These are phyloP conservation scores for Idaea straminata DNA, from an alignment of 2,888 invertebrate species.

Conservation along the genomic window DNA sequence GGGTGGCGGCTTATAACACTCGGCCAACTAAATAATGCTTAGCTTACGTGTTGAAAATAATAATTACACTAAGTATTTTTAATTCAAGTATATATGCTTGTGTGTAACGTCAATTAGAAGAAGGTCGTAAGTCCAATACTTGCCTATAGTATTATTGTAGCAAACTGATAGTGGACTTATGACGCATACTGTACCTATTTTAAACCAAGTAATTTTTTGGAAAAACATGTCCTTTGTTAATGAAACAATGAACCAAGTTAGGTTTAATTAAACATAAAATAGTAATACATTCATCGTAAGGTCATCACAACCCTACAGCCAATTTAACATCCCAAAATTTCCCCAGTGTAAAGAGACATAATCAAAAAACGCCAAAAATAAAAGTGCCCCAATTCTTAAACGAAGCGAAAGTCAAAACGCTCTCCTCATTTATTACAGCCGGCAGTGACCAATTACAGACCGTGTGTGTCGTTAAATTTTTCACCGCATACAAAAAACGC, in stretches of 20 bases:
- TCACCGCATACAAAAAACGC: constrained; percentile 49
- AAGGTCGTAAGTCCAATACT: no score
- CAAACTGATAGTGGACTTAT: no score
- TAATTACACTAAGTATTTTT: no score
- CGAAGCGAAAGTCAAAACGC: constrained; percentile 2
- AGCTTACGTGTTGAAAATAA: no score
- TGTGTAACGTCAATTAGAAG: no score
- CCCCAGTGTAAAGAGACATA: background rate
- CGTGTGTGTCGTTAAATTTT: constrained; percentile 29
- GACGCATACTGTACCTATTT: background rate
- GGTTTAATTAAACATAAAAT: background rate
- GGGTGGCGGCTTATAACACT: no score
- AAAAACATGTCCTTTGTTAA: background rate
- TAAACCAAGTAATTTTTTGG: background rate
- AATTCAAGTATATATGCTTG: no score
- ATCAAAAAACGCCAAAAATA: background rate
- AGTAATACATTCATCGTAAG: background rate
- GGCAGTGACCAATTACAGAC: constrained; percentile 27
- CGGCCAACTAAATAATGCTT: no score
- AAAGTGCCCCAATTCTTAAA: constrained; percentile 2
- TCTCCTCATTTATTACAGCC: constrained; percentile 18
- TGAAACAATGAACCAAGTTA: background rate
- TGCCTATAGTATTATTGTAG: no score
- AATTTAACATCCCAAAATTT: background rate
- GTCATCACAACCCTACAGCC: background rate